phyloP scores from a whole-genome alignment of 2,113 vertebrate species.

The Odocoileus hemionus region DNA sequence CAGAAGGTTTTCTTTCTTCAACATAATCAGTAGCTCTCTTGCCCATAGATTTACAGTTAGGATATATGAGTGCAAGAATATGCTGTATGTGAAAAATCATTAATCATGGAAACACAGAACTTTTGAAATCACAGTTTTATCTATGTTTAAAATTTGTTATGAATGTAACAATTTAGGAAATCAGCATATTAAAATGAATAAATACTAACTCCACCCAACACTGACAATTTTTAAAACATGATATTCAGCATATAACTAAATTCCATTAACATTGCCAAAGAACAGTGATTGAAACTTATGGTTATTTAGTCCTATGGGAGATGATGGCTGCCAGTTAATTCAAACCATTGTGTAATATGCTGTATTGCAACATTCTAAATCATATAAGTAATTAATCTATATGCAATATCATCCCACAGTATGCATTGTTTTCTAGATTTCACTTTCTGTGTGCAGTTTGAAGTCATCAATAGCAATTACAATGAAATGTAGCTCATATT shows the following conservation, averaged over 20 bases:
- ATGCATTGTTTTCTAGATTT: constrained; percentile 31
- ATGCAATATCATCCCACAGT: background rate
- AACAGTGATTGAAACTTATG: background rate
- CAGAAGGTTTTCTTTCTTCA: background rate
- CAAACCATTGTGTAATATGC: background rate
- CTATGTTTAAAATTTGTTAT: background rate
- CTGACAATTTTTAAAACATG: background rate
- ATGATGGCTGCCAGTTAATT: background rate
- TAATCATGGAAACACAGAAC: background rate
- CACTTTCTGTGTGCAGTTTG: constrained; percentile 22
- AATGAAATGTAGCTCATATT: constrained; percentile 41
- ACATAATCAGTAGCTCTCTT: background rate
- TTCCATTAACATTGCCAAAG: background rate
- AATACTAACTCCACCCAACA: background rate
- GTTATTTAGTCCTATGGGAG: background rate
- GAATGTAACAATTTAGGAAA: background rate
- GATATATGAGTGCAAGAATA: background rate
- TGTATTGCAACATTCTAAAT: constrained; percentile 7
- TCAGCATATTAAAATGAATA: background rate
- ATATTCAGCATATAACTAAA: background rate
- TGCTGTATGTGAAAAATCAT: background rate
- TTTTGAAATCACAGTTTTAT: background rate
- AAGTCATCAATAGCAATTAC: constrained; percentile 41
- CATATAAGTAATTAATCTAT: constrained; percentile 31
- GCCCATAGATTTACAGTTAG: background rate